phyloP scores from a whole-genome alignment of 2,888 invertebrate species.

The Amphipoea oculea region DNA sequence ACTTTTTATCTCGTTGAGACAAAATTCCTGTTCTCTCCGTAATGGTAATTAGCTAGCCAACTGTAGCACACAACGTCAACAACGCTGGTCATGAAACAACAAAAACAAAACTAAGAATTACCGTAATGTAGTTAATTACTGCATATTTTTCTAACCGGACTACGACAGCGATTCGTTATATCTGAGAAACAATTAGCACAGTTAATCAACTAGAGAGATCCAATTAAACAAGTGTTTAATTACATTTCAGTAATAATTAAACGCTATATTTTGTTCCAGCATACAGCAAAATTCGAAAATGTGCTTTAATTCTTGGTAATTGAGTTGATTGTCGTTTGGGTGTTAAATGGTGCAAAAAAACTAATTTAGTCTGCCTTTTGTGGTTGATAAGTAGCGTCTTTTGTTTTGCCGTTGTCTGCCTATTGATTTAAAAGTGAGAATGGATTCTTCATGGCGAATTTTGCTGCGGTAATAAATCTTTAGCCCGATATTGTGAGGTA shows the following conservation, averaged over 20 bases:
- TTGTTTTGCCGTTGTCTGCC: conserved; percentile 26
- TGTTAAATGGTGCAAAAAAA: conserved; percentile 50
- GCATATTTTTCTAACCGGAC: conserved; percentile 57
- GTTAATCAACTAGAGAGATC: conserved; percentile 77
- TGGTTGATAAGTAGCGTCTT: conserved; percentile 44
- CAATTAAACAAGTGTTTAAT: conserved; percentile 82
- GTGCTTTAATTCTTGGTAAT: conserved; percentile 16
- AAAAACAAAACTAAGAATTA: conserved; percentile 52
- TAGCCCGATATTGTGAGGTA: not conserved
- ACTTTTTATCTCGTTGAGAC: conserved; percentile 18
- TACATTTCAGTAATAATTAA: conserved; percentile 81
- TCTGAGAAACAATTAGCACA: conserved; percentile 75
- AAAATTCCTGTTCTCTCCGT: conserved; percentile 18
- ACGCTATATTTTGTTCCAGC: conserved; percentile 64
- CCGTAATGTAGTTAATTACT: conserved; percentile 63
- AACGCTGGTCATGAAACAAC: conserved; percentile 34
- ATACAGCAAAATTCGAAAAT: conserved; percentile 21
- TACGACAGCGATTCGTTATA: conserved; percentile 70
- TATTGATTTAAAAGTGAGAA: conserved; percentile 4
- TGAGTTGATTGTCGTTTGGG: conserved; percentile 37
- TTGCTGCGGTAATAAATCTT: not conserved
- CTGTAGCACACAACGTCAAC: conserved; percentile 45
- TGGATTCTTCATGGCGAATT: conserved; percentile 34
- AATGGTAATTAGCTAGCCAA: conserved; percentile 23
- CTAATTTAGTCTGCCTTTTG: conserved; percentile 52